Evolutionary conservation across 2,888 invertebrate species (phyloP).

Genomic region (Agrotis puta): DNA sequence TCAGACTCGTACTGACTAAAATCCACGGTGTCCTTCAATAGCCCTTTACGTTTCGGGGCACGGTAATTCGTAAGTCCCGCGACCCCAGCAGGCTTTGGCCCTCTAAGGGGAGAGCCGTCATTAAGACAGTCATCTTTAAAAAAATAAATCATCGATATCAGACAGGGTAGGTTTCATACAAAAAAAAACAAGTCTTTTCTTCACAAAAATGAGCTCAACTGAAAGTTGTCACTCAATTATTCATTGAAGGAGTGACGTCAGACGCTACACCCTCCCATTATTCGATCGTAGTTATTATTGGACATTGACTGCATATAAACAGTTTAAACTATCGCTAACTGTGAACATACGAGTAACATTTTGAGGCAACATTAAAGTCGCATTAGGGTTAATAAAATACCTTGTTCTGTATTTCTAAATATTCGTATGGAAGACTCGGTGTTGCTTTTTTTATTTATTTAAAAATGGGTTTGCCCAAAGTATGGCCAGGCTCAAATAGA

Average conservation of each 20-base stretch:
- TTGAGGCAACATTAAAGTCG: neutral
- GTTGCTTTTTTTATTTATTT: too few species aligned
- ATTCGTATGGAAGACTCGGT: neutral
- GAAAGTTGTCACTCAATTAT: constrained; percentile 15
- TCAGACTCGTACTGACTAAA: too few species aligned
- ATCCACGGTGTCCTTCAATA: too few species aligned
- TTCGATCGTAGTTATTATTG: neutral
- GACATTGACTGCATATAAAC: constrained; percentile 1
- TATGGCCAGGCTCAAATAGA: too few species aligned
- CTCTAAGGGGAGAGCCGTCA: too few species aligned
- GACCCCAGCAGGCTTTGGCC: too few species aligned
- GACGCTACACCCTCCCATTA: neutral
- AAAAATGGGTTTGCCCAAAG: too few species aligned
- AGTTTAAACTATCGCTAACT: neutral
- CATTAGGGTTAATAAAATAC: neutral
- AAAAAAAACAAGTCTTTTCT: neutral
- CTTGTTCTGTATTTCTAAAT: neutral
- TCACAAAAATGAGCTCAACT: neutral
- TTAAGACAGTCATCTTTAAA: too few species aligned
- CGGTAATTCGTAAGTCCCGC: too few species aligned
- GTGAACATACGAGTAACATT: neutral
- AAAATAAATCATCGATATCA: too few species aligned
- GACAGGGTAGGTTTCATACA: too few species aligned
- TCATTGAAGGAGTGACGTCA: constrained; percentile 7
- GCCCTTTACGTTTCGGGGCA: too few species aligned